Conservation (phyloP, 2,797 vertebrate genomes). For the Acanthurus leucopareius region DNA sequence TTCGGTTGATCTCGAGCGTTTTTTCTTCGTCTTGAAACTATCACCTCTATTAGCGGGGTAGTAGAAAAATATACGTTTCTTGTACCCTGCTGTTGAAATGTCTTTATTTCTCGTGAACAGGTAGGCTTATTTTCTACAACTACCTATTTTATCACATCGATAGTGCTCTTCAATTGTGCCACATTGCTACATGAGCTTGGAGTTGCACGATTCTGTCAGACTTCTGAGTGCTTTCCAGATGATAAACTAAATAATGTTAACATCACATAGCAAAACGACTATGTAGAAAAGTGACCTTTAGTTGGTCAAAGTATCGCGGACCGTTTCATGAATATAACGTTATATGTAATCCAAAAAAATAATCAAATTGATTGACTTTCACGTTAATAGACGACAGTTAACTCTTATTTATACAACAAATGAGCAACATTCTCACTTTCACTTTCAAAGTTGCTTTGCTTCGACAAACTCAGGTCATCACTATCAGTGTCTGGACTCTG, state of each 20-base stretch:
- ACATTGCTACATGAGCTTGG: background rate
- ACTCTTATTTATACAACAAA: background rate
- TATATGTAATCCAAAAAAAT: background rate
- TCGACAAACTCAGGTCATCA: background rate
- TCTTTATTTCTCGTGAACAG: conserved; percentile 79
- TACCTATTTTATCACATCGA: background rate
- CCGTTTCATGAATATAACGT: background rate
- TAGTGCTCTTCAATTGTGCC: background rate
- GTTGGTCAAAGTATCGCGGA: background rate
- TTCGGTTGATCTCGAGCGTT: background rate
- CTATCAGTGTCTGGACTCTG: background rate
- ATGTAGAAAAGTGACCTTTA: background rate
- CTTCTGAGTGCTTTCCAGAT: background rate
- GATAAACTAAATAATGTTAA: background rate
- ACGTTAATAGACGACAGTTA: too few species aligned
- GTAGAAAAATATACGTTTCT: background rate
- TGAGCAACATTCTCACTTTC: background rate
- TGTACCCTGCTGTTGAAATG: conserved; percentile 41
- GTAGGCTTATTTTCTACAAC: conserved; percentile 31
- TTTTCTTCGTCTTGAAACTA: background rate
- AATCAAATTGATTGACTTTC: background rate
- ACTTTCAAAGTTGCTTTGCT: background rate
- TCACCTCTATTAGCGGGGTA: too few species aligned
- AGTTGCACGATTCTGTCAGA: background rate
- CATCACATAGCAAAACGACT: background rate